Conservation (phyloP, 2,888 invertebrate species). For the Hesperia comma region DNA sequence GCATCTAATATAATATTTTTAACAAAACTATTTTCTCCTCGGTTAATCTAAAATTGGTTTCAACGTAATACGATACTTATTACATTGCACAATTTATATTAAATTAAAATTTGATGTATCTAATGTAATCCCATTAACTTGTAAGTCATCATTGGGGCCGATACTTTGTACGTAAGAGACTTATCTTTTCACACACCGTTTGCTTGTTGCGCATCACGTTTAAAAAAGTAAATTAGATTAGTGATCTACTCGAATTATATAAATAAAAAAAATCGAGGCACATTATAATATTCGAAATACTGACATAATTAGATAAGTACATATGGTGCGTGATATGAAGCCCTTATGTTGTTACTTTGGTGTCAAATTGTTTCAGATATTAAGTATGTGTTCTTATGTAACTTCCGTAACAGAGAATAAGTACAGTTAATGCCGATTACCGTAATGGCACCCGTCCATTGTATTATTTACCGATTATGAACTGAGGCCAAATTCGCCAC, state of each 20-base stretch:
- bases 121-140: slow-evolving; percentile 67
- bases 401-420: slow-evolving; percentile 10
- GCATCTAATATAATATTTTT: too few species aligned
- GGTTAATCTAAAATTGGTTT: too few species aligned
- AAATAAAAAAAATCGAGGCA: background rate
- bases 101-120: slow-evolving; percentile 35
- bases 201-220: slow-evolving; percentile 30
- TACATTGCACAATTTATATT: slow-evolving; percentile 28
- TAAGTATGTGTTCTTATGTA: slow-evolving; percentile 34
- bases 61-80: background rate
- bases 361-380: slow-evolving; percentile 18
- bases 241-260: background rate
- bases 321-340: too few species aligned
- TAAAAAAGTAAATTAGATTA: background rate
- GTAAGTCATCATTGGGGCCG: slow-evolving; percentile 57
- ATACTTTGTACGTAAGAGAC: slow-evolving; percentile 14
- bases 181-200: slow-evolving; percentile 17
- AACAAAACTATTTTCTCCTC: too few species aligned
- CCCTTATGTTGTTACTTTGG: background rate
- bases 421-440: slow-evolving; percentile 13
- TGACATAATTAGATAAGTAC: too few species aligned
- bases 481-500: slow-evolving; percentile 42
- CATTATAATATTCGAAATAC: too few species aligned
- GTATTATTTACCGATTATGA: slow-evolving; percentile 38
- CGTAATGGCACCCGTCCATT: slow-evolving; percentile 36